phyloP scores from a whole-genome alignment of 2,888 invertebrate species.

The Sisyra nigra region DNA sequence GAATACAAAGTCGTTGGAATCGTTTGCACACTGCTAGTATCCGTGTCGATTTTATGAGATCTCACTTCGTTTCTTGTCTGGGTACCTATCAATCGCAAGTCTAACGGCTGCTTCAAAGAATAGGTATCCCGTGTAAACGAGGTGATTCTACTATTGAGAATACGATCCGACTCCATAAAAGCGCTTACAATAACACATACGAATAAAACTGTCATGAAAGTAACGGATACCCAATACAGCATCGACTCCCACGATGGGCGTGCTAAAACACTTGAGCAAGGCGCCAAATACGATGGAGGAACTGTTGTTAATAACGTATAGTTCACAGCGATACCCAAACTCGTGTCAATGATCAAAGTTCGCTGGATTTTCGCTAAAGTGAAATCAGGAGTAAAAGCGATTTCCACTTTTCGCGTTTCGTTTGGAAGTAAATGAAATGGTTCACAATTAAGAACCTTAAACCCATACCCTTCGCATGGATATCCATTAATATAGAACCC shows the following conservation, averaged over 20 bases:
- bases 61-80: slow-evolving; percentile 26
- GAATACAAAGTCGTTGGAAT: slow-evolving; percentile 12
- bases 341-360: slow-evolving; percentile 41
- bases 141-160: slow-evolving; percentile 35
- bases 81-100: slow-evolving; percentile 38
- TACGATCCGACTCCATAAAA: slow-evolving; percentile 54
- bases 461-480: slow-evolving; percentile 64
- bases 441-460: slow-evolving; percentile 57
- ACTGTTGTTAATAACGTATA: slow-evolving; percentile 53
- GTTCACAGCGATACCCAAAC: slow-evolving; percentile 40
- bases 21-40: slow-evolving; percentile 16
- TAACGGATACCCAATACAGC: slow-evolving; percentile 45
- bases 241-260: slow-evolving; percentile 64
- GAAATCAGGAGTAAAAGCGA: slow-evolving; percentile 80
- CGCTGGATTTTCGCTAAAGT: slow-evolving; percentile 58
- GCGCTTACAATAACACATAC: slow-evolving; percentile 48
- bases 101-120: slow-evolving; percentile 40
- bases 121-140: slow-evolving; percentile 34
- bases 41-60: slow-evolving; percentile 16
- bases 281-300: slow-evolving; percentile 41
- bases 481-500: slow-evolving; percentile 48
- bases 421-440: slow-evolving; percentile 57
- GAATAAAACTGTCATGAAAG: slow-evolving; percentile 42
- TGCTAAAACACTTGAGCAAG: slow-evolving; percentile 49
- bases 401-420: slow-evolving; percentile 58